phyloP scores from a whole-genome alignment of 53 echinoderm and acorn worm species.

The Arbacia lixula region DNA sequence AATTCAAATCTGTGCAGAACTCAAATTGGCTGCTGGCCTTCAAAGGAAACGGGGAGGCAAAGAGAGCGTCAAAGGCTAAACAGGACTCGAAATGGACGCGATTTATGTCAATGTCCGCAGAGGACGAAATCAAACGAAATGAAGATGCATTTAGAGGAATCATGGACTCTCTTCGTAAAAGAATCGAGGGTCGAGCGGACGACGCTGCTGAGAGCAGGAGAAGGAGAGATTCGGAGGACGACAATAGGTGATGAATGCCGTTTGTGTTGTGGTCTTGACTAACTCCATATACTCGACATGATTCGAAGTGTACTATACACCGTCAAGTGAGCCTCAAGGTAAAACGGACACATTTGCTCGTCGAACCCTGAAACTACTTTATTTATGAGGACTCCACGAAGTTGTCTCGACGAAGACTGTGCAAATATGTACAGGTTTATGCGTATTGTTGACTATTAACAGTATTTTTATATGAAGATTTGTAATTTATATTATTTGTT shows the following conservation, averaged over 20 bases:
- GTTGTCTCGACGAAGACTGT: constrained; percentile 11
- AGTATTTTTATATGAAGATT: constrained; percentile 94
- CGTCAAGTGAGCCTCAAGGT: too few relatives aligned
- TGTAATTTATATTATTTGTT: constrained; percentile 92
- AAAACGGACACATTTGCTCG: too few relatives aligned
- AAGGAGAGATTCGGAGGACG: constrained; percentile 9
- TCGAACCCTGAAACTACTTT: not conserved
- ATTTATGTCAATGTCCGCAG: constrained; percentile 52
- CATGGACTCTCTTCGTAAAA: not conserved
- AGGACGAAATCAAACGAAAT: constrained; percentile 13
- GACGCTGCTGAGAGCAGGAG: not conserved
- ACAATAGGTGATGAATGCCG: constrained; percentile 38
- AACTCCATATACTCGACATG: not conserved
- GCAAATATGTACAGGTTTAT: constrained; percentile 71
- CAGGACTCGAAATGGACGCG: constrained; percentile 55
- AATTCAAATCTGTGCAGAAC: constrained; percentile 55
- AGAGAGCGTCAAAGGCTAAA: constrained; percentile 52
- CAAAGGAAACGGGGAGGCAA: constrained; percentile 57
- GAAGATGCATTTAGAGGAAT: constrained; percentile 9
- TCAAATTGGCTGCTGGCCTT: constrained; percentile 76
- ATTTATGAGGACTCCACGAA: constrained; percentile 7
- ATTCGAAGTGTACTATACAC: not conserved
- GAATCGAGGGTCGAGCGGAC: not conserved
- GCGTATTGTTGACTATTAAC: constrained; percentile 72
- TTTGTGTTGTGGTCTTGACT: not conserved